Conservation (phyloP, 1,140 invertebrate species). For the Littorina saxatilis region DNA sequence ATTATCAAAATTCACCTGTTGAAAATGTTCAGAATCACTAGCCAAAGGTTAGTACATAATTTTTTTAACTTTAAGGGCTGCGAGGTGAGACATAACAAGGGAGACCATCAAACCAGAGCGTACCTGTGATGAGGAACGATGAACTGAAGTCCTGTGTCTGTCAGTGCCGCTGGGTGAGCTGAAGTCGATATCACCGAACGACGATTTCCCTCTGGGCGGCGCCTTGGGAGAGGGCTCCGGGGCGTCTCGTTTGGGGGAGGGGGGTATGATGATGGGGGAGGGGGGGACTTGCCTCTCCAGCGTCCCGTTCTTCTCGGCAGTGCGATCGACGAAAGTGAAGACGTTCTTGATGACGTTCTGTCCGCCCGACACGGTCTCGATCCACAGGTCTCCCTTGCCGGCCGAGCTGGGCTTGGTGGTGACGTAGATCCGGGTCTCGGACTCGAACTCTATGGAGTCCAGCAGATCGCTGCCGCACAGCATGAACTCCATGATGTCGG, state of each 20-base stretch:
- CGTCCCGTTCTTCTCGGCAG: slow-evolving; percentile 27
- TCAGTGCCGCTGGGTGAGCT: not conserved
- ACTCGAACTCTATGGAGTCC: slow-evolving; percentile 70
- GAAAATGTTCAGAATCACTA: no score
- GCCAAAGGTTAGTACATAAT: no score
- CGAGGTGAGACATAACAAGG: no score
- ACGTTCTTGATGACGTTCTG: slow-evolving; percentile 63
- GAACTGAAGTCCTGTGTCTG: not conserved
- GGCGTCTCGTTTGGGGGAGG: not conserved
- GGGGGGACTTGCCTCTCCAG: not conserved
- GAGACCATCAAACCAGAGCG: not conserved
- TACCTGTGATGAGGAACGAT: slow-evolving; percentile 28
- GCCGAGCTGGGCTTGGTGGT: slow-evolving; percentile 64
- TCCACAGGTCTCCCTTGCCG: slow-evolving; percentile 65
- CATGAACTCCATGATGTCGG: slow-evolving; percentile 68
- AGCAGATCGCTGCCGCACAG: slow-evolving; percentile 69
- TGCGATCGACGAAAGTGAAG: slow-evolving; percentile 60
- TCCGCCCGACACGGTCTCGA: slow-evolving; percentile 71
- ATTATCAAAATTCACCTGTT: no score
- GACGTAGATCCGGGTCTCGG: slow-evolving; percentile 63
- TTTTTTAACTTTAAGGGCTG: no score
- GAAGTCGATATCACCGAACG: not conserved
- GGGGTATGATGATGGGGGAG: not conserved
- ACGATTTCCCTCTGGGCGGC: not conserved
- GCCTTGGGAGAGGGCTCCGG: slow-evolving; percentile 6